Evolutionary conservation across 2,797 vertebrate species (phyloP).

Genomic region (Spea hammondii): DNA sequence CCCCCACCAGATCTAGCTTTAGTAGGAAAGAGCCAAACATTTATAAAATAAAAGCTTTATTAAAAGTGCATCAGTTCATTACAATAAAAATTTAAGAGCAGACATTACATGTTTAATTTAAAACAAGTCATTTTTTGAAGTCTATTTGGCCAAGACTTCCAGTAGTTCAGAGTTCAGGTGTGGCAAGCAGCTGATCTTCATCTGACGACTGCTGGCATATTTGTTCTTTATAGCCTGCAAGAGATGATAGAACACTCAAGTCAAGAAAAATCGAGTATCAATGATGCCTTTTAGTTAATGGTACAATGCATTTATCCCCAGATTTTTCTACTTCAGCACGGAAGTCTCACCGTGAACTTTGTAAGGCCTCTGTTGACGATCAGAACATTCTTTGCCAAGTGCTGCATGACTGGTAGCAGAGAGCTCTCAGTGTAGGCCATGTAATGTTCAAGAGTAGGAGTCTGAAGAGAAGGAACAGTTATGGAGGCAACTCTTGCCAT

Average conservation of each 20-base stretch:
- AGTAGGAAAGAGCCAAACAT: no score
- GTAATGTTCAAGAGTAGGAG: constrained; percentile 72
- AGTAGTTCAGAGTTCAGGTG: constrained; percentile 71
- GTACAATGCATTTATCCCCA: neutral
- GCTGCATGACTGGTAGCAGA: constrained; percentile 75
- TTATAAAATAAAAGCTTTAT: no score
- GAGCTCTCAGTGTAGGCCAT: constrained; percentile 70
- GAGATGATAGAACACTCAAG: neutral
- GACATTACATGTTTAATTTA: no score
- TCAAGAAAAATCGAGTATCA: neutral
- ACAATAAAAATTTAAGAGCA: no score
- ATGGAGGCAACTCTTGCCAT: neutral
- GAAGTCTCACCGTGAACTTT: constrained; percentile 73
- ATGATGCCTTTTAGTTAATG: neutral
- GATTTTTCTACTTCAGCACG: neutral
- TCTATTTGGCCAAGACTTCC: constrained; percentile 64
- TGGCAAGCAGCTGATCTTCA: constrained; percentile 70
- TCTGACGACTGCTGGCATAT: constrained; percentile 70
- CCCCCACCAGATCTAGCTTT: no score
- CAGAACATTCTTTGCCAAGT: constrained; percentile 83
- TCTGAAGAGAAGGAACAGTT: constrained; percentile 60
- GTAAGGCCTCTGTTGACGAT: constrained; percentile 70
- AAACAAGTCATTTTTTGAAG: no score
- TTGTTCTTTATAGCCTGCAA: constrained; percentile 80
- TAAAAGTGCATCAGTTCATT: no score